A percentile compares a stretch with the other conserved stretches of the same genome.
Conservation (phyloP, 2,113 vertebrate genomes). For the Zeus faber region DNA sequence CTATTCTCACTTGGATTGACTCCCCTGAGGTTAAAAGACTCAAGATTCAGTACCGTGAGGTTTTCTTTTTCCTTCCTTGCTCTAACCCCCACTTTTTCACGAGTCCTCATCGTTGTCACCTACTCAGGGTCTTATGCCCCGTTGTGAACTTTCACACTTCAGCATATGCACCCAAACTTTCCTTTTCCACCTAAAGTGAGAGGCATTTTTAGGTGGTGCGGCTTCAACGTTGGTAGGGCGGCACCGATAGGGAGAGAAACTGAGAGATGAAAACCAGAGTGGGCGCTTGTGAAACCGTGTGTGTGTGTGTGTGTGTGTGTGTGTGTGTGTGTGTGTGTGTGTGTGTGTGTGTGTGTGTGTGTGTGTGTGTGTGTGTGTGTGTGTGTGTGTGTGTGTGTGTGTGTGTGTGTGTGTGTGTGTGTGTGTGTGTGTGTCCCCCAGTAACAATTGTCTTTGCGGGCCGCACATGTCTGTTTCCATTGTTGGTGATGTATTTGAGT, state of each 20-base stretch:
- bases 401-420: conserved; percentile 20
- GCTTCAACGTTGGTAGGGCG: too few relatives aligned
- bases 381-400: conserved; percentile 16
- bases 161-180: conserved; percentile 8
- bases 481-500: too few relatives aligned
- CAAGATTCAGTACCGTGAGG: too few relatives aligned
- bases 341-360: conserved; percentile 35
- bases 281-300: conserved; percentile 59
- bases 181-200: conserved; percentile 64
- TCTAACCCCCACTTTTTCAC: too few relatives aligned
- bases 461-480: too few relatives aligned
- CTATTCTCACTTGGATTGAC: too few relatives aligned
- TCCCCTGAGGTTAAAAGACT: too few relatives aligned
- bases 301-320: conserved; percentile 20
- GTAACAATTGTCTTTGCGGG: too few relatives aligned
- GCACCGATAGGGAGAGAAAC: conserved; percentile 30
- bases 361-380: conserved; percentile 20
- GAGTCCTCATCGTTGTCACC: conserved; percentile 33
- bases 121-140: too few relatives aligned
- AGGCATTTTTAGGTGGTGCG: too few relatives aligned
- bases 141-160: too few relatives aligned
- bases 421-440: not conserved
- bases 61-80: too few relatives aligned
- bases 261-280: conserved; percentile 47
- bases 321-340: conserved; percentile 29